A percentile compares a stretch with the other conserved stretches of the same genome.
Conservation (phyloP, 2,797 vertebrate species). For the Rhyacichthys aspro region DNA sequence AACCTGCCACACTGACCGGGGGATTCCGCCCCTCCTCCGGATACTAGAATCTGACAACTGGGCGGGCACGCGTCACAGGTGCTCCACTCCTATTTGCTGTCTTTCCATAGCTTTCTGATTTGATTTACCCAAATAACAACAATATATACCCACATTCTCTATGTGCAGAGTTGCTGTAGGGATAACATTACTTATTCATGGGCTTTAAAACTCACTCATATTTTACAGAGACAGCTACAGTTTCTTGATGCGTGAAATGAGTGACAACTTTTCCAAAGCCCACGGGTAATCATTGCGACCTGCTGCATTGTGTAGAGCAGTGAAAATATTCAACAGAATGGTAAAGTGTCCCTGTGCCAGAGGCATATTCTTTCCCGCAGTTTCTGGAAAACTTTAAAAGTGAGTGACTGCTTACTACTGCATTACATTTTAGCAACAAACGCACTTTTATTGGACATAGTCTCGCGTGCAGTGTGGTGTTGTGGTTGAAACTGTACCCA, state of each 20-base stretch:
- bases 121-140: conserved; percentile 13
- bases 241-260: conserved; percentile 13
- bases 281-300: conserved; percentile 38
- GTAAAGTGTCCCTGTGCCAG: conserved; percentile 6
- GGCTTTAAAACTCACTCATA: conserved; percentile 22
- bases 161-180: conserved; percentile 25
- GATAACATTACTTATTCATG: conserved; percentile 50
- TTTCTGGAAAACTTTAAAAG: background rate
- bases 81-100: conserved; percentile 49
- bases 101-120: background rate
- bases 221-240: conserved; percentile 3
- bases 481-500: conserved; percentile 43
- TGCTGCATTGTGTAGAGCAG: conserved; percentile 11
- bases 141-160: conserved; percentile 25
- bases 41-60: conserved; percentile 43
- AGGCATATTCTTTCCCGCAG: background rate
- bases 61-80: conserved; percentile 53
- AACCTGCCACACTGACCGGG: conserved; percentile 44
- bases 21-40: conserved; percentile 49
- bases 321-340: conserved; percentile 34
- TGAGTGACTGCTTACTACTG: background rate
- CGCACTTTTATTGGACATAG: conserved; percentile 20
- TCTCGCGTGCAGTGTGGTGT: conserved; percentile 35
- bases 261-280: background rate
- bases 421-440: background rate